A percentile compares a stretch with the other conserved stretches of the same genome.
Evolutionary conservation across 1,140 invertebrate genomes (phyloP).

Genomic region (Drusus annulatus): DNA sequence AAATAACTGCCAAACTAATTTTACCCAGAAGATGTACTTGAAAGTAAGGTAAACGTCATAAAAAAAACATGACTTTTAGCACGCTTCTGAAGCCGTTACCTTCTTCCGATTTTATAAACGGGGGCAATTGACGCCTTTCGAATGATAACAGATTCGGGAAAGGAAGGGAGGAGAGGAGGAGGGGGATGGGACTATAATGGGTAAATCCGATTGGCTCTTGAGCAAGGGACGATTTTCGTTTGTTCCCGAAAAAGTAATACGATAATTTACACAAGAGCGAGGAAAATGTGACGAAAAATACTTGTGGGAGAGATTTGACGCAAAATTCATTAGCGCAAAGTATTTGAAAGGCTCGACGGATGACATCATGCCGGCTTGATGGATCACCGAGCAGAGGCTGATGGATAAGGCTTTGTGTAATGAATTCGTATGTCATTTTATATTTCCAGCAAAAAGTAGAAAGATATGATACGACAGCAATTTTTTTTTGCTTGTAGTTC

Average conservation of each 20-base stretch:
- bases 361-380: conserved; percentile 50
- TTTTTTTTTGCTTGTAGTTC: neutral
- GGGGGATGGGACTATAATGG: conserved; percentile 20
- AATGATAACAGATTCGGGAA: neutral
- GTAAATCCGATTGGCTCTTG: conserved; percentile 30
- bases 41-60: neutral
- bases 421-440: neutral
- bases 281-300: conserved; percentile 45
- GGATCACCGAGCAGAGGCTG: conserved; percentile 11
- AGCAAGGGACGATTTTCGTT: conserved; percentile 29
- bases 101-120: conserved; percentile 32
- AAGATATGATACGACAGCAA: neutral
- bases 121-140: conserved; percentile 39
- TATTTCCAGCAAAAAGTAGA: neutral
- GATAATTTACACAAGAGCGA: conserved; percentile 13
- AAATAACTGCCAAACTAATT: no score
- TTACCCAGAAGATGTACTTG: no score
- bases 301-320: conserved; percentile 55
- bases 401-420: neutral
- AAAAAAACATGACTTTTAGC: neutral
- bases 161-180: neutral
- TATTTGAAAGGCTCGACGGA: conserved; percentile 57
- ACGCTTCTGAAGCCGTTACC: neutral
- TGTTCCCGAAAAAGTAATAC: conserved; percentile 17
- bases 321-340: conserved; percentile 58